Percentiles rank a stretch among this genome's conserved stretches.
phyloP scores from a whole-genome alignment of 1,140 invertebrate genomes.

The Anagrus nilaparvatae region DNA sequence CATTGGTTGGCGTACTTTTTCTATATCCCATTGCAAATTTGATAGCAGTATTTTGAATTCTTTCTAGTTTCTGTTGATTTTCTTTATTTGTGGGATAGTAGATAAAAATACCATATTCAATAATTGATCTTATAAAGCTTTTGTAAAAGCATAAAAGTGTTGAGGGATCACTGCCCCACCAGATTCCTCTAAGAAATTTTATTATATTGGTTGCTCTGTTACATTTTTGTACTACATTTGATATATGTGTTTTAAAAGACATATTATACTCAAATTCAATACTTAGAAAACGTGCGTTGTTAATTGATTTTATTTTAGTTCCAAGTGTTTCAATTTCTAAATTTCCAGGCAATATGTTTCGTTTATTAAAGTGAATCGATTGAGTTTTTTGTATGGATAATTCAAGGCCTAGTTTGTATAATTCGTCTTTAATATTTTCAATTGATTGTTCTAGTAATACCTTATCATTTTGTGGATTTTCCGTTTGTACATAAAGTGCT shows the following conservation, averaged over 20 bases:
- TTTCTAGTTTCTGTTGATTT: background rate
- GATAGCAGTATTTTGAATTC: constrained; percentile 6
- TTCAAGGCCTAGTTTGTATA: background rate
- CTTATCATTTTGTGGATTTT: background rate
- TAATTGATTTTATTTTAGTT: background rate
- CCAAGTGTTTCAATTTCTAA: background rate
- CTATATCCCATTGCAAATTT: constrained; percentile 4
- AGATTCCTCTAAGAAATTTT: constrained; percentile 7
- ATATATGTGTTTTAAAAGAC: background rate
- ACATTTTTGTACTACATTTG: background rate
- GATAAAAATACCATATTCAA: constrained; percentile 8
- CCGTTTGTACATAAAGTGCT: background rate
- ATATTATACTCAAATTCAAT: background rate
- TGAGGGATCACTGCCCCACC: constrained; percentile 10
- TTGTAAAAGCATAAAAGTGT: constrained; percentile 6
- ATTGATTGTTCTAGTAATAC: background rate
- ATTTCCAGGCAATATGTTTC: background rate
- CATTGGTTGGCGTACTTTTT: constrained; percentile 4
- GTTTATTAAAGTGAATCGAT: background rate
- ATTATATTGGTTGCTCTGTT: constrained; percentile 6
- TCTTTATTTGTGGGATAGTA: constrained; percentile 3
- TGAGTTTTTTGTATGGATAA: background rate
- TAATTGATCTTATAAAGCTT: constrained; percentile 4
- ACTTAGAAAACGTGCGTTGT: background rate
- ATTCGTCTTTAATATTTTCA: background rate